Base-by-base conservation (phyloP, 2,888 invertebrate species). In the Conchocele bisecta region DNA sequence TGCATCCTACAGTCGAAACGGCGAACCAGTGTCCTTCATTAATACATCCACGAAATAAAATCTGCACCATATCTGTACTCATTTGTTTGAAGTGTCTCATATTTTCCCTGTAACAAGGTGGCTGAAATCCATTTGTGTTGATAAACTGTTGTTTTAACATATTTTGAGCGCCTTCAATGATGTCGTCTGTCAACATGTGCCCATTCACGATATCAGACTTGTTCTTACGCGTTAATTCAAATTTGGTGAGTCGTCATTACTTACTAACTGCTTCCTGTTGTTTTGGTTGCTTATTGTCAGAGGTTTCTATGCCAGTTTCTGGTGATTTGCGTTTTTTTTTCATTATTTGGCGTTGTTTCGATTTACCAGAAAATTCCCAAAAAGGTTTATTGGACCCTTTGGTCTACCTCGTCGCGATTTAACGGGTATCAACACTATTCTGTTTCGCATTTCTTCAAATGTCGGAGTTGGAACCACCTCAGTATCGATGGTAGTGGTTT, bases 381-480 rank as follows among this genome's bases (percentile, higher is more conserved):
- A 51, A 51, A 3, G 51, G 51, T 4, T 51, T 51, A 33, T 51
- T 51, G 6, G 51, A 33, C 51, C 51, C 22, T 51, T 51, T 6
- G 51, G 51, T 6, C 51, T 17, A 4, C 51, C 51, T 3, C 51
- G 51, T 3, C 51, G 31, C 11, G 33, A 15, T 17, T 51, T 51
- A 9, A 51, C 51, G 33, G 31, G 31, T 20, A 33, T 35, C 35
- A 51, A n/a, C 33, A 11, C 13, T 51, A 51, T 51, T 2, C 35
- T 22, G 13, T 51, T 35, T 9, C 31, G 17, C 13, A 51, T 9
- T 11, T 20, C 33, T 13, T 4, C n/a, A 33, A 35, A 6, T 6
- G n/a, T 15, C 29, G 28, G n/a, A n/a, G n/a, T 31, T 51, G 31
- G 5, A 29, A 24, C 35, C 35, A 20, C 29, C 7, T 3, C 17